Base-by-base conservation (phyloP, 1,140 invertebrate species). In the Drosophila ercepeae region DNA sequence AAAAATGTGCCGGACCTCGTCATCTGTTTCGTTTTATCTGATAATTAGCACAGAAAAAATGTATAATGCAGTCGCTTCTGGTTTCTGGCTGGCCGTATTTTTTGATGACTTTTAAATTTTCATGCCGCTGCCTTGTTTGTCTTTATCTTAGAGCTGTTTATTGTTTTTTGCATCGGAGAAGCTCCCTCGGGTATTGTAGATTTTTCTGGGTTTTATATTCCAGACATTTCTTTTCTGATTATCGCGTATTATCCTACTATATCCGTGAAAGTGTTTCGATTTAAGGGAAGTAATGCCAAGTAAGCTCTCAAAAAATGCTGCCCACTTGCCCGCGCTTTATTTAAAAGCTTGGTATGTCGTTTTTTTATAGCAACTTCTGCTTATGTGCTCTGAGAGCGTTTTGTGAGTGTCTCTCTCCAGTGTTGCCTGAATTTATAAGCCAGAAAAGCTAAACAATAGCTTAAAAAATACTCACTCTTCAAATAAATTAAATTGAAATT, bases 81-180 rank as follows among this genome's bases (percentile, higher is more conserved):
- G 46, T 49, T 23, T 25, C 11, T 48, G 13, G 21, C 29, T 48
- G 41, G 29, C 39, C 51, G 14, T 39, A 25, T 39, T 23, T 70
- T 74, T 83, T 83, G 58, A 83, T 82, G 63, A 77, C 73, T 82
- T 61, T 75, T 78, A 61, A 75, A 67, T 75, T 71, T 83, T 84
- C 36, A 75, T 25, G 36, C 16, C 11, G 61, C 19, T 75, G 54
- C 53, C 46, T 73, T 73, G 71, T 74, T 74, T 73, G 71, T 73
- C 39, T 73, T 29, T 74, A 65, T 70, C 70, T 84, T 44, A 70
- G 65, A 73, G 59, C 68, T 70, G 84, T 75, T 42, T 78, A 65
- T 84, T 78, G 74, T 61, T 59, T 32, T 58, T 68, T 70, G 69
- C 50, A 55, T 51, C 1, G 1, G 8, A 27, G 8, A 21, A 4